Base-by-base conservation (phyloP, 2,888 invertebrate species). In the Caenorhabditis japonica region DNA sequence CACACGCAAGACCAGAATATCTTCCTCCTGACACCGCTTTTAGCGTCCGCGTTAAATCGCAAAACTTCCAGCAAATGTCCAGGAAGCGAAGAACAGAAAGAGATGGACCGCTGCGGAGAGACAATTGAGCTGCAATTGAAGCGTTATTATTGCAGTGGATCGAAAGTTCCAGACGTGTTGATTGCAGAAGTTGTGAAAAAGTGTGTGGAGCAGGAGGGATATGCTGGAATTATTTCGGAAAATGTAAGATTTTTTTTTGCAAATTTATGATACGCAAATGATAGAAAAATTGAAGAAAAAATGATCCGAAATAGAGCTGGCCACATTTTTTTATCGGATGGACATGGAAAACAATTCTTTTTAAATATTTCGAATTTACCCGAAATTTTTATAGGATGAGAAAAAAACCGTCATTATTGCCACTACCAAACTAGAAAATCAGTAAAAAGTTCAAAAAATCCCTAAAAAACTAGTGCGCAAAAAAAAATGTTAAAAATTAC, bases 1-100 rank as follows among this genome's bases (percentile, higher is more conserved):
- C 85, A 15, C 83, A 83, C 66, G 83, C 81, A 39, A 58, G 84
- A 47, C 85, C 77, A 23, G 77, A 75, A 56, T 85, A 85, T 58
- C 74, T 85, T 44, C 76, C 78, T 38, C 84, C 83, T 55, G 56
- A 78, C 36, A 83, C 84, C 49, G 79, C 83, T 52, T 85, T 74
- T 76, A 79, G 83, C 66, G 68, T 74, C 68, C 56, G 64, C 33
- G 58, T 30, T 38, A 41, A 55, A 41, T 58, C 62, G n/a, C 74
- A 69, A 49, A 53, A 74, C 47, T 74, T 73, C 46, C 73, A 66
- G 36, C 25, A 51, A 44, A 56, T 73, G 73, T 73, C 73, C 30
- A 34, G 73, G 60, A 73, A 73, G 41, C 73, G 73, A 27, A 46
- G 38, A 55, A 69, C 69, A 15, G 69, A 69, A 49, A n/a, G 66